Evolutionary conservation across 1,140 invertebrate genomes (phyloP), one percentile per base, ranked within the genome.

Genomic region (Caenorhabditis latens): DNA sequence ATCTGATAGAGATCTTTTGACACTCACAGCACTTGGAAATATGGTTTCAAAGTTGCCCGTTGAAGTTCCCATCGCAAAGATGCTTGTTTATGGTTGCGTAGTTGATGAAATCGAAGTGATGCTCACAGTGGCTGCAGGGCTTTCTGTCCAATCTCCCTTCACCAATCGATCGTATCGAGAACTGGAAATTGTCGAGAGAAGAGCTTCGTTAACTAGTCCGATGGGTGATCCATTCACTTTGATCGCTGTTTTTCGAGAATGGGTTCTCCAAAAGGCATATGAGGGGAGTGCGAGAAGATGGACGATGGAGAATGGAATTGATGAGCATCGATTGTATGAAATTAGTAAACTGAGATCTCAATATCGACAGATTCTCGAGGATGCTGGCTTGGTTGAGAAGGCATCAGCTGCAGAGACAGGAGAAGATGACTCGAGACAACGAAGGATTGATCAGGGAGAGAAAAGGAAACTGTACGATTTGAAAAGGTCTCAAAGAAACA

Each of bases 281-380:
- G 83, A 63, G 32, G 67, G 84, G n/a, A 50, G 19, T 8, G 63
- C 84, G 2, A 19, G 84, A 40, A 14, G 84, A 88, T 99, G 97
- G 97, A 97, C 97, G 90, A 95, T 94, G 90, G 94, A 95, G 86
- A 93, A 96, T 87, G 97, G 96, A 6, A 93, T 99, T 5, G 97
- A 99, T 93, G 97, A 99, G 91, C 97, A 99, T 92, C 94, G 97
- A 83, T 96, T 99, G 92, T 99, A 98, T 91, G 97, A 99, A 94
- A 96, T 98, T 90, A 97, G 95, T 0, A 99, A 99, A 94, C 93
- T 99, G 4, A 94, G 97, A 50, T 94, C 95, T 55, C 98, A 99
- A 93, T 97, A 88, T 67, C 84, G 84, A 19, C 71, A 89, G 42
- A 87, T 90, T 75, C 83, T 89, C 1, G 85, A 89, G 63, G 85